These are phyloP conservation scores for Lasioglossum marginatum DNA, from an alignment of 2,888 invertebrate genomes.

Conservation along the genomic window DNA sequence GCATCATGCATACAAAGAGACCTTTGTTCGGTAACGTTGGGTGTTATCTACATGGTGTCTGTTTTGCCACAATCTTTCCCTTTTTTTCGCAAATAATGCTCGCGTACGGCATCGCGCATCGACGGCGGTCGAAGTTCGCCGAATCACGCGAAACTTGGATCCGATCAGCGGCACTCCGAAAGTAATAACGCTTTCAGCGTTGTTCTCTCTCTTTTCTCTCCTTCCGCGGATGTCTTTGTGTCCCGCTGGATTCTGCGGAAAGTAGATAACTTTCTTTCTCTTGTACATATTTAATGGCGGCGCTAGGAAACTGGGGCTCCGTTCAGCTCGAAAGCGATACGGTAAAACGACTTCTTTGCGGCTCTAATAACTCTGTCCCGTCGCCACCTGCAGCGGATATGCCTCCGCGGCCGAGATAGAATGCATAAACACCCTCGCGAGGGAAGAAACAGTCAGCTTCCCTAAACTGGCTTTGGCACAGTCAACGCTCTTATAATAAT, in stretches of 20 bases:
- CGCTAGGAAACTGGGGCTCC: neutral
- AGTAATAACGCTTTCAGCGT: constrained; percentile 21
- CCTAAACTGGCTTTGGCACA: too few relatives aligned
- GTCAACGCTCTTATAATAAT: too few relatives aligned
- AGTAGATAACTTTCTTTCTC: constrained; percentile 5
- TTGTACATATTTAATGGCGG: constrained; percentile 37
- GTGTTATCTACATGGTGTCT: neutral
- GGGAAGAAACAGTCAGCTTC: too few relatives aligned
- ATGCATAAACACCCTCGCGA: neutral
- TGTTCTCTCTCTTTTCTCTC: neutral
- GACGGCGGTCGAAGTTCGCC: constrained; percentile 8
- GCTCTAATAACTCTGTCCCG: constrained; percentile 42
- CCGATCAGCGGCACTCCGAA: neutral
- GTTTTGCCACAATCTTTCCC: neutral
- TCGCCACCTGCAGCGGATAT: neutral
- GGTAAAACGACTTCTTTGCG: constrained; percentile 42
- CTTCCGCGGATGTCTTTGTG: too few relatives aligned
- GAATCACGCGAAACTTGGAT: neutral
- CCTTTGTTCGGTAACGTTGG: neutral
- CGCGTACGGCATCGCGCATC: neutral
- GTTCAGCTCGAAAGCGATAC: constrained; percentile 14
- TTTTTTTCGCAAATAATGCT: neutral
- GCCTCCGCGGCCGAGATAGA: neutral
- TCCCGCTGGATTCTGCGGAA: neutral
- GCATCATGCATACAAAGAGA: neutral